Evolutionary conservation across 2,888 invertebrate species (phyloP), one percentile per base, ranked within the genome.

Genomic region (Mayetiola destructor): DNA sequence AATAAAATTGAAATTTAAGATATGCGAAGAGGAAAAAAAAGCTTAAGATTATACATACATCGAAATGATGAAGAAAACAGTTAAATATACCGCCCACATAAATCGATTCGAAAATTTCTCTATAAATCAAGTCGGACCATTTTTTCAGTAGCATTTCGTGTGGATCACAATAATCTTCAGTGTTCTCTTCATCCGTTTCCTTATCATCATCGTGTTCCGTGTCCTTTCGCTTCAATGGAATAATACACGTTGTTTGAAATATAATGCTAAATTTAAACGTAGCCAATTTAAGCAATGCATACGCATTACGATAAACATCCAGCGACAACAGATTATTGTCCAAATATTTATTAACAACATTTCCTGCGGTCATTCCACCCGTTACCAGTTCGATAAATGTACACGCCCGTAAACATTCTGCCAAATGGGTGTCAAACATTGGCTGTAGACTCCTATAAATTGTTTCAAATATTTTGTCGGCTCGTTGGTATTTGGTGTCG

Each of bases 101-200:
- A 21, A 69, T 60, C 18, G 66, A 64, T 57, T 66, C 63, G 20
- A 67, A 14, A 2, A 68, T 60, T 52, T 67, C 63, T 0, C 59
- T 59, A 56, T 65, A 65, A 55, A 71, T 58, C 16, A 61, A 60
- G 10, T 68, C 66, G 1, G 68, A 66, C 69, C 69, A 71, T 18
- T 64, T 62, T 57, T 66, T 68, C 1, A 69, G 61, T 16, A 68
- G 58, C 59, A 65, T 67, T 14, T 68, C 68, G 61, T 66, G 66
- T 39, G 66, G 63, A 64, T 69, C 70, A 59, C 66, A 67, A 55
- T 66, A 68, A 56, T 69, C 68, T 53, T 69, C 68, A 2, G 66
- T 66, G 3, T 64, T 59, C 57, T 70, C 69, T 35, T 69, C 68
- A 3, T 58, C 58, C n/a, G 30, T n/a, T 3, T n/a, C 21, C 27